A percentile compares a stretch with the other conserved stretches of the same genome.
Evolutionary conservation across 2,888 invertebrate species (phyloP).

Genomic region (Hedya salicella): DNA sequence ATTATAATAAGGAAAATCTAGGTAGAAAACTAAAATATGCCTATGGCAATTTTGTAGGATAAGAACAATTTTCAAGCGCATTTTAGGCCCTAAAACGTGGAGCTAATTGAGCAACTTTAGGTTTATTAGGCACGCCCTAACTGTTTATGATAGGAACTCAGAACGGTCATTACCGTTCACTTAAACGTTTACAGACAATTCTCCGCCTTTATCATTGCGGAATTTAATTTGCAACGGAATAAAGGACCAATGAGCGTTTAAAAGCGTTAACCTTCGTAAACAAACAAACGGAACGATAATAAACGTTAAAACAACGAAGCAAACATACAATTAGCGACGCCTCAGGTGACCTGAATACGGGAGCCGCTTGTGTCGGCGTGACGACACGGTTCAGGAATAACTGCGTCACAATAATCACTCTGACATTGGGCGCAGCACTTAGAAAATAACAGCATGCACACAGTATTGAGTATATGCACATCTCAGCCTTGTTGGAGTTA

Average conservation of each 20-base stretch:
- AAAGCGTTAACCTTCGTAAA: slow-evolving; percentile 38
- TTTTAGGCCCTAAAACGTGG: not conserved
- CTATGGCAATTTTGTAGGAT: too few species aligned
- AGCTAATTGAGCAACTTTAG: not conserved
- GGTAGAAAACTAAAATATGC: too few species aligned
- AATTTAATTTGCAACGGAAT: slow-evolving; percentile 30
- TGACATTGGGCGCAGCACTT: slow-evolving; percentile 27
- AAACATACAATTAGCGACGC: slow-evolving; percentile 38
- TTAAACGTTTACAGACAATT: slow-evolving; percentile 18
- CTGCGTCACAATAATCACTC: slow-evolving; percentile 27
- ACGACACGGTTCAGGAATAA: slow-evolving; percentile 33
- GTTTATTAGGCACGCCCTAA: not conserved
- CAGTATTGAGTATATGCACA: too few species aligned
- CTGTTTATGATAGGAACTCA: slow-evolving; percentile 8
- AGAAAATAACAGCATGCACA: not conserved
- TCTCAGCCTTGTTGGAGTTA: too few species aligned
- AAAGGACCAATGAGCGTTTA: slow-evolving; percentile 25
- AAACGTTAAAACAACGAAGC: slow-evolving; percentile 39
- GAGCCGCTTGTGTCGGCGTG: slow-evolving; percentile 20
- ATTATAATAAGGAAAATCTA: too few species aligned
- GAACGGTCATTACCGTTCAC: slow-evolving; percentile 10
- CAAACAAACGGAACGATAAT: slow-evolving; percentile 27
- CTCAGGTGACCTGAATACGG: slow-evolving; percentile 40
- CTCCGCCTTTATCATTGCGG: slow-evolving; percentile 9
- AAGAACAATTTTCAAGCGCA: not conserved